phyloP scores from a whole-genome alignment of 1,140 invertebrate species.

The Psix sp. region DNA sequence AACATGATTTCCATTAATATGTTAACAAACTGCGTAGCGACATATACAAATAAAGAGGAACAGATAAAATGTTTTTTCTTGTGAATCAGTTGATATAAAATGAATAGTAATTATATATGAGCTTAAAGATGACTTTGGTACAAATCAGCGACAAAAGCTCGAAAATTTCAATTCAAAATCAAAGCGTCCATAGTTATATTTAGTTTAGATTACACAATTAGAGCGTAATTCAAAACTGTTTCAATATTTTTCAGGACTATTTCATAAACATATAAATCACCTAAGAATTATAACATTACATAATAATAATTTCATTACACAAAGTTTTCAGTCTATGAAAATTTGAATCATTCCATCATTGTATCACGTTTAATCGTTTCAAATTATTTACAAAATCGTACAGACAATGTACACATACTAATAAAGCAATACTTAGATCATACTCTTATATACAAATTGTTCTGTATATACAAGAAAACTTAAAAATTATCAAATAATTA shows the following conservation, averaged over 20 bases:
- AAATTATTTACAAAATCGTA: slow-evolving; percentile 35
- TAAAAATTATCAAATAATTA: slow-evolving; percentile 15
- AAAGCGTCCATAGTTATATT: no score
- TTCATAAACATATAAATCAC: slow-evolving; percentile 2
- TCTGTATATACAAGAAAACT: slow-evolving; percentile 17
- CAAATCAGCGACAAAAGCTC: no score
- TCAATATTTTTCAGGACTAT: slow-evolving; percentile 29
- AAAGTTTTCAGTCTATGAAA: slow-evolving; percentile 35
- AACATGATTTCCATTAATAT: background rate
- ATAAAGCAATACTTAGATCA: slow-evolving; percentile 27
- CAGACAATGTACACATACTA: slow-evolving; percentile 18
- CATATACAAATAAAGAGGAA: no score
- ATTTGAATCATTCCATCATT: slow-evolving; percentile 13
- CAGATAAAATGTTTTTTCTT: no score
- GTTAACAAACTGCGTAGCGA: background rate
- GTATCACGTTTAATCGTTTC: slow-evolving; percentile 3
- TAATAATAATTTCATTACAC: slow-evolving; percentile 14
- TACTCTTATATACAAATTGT: slow-evolving; percentile 32
- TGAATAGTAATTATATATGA: no score
- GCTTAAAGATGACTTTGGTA: no score
- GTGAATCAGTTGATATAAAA: no score
- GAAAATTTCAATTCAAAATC: no score
- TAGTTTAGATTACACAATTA: no score
- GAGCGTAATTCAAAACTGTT: background rate
- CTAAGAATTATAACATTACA: slow-evolving; percentile 4